These are phyloP conservation scores for Salvator merianae DNA, from an alignment of 2,113 vertebrate species.

Conservation along the genomic window DNA sequence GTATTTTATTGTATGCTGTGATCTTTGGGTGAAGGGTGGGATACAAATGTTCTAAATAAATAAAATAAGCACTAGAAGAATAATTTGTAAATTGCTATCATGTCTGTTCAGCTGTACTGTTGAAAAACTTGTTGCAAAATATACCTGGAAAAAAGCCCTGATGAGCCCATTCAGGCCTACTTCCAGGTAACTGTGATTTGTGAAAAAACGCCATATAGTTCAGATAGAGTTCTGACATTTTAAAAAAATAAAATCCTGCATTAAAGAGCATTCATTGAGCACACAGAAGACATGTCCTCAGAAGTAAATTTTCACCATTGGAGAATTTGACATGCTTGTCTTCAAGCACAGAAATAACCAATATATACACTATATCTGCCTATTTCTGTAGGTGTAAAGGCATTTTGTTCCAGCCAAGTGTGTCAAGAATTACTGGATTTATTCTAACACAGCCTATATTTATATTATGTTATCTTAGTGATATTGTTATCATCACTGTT, in stretches of 20 bases:
- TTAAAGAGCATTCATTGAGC: neutral
- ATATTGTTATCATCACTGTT: slow-evolving; percentile 61
- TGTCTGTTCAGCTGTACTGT: neutral
- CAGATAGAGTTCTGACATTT: neutral
- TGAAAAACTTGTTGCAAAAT: neutral
- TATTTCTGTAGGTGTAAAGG: neutral
- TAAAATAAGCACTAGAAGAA: neutral
- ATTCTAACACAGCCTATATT: slow-evolving; percentile 42
- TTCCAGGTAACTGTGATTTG: neutral
- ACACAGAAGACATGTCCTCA: neutral
- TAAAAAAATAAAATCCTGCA: neutral
- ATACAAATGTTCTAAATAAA: neutral
- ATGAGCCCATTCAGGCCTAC: neutral
- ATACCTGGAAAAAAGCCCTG: neutral
- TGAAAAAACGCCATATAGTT: neutral
- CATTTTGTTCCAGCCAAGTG: neutral
- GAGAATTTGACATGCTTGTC: neutral
- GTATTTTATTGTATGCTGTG: too few species aligned
- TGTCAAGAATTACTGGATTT: neutral
- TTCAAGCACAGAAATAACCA: neutral
- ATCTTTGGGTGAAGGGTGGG: too few species aligned
- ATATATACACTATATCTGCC: neutral
- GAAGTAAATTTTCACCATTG: too few species aligned
- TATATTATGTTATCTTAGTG: slow-evolving; percentile 61
- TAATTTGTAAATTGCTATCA: neutral